Evolutionary conservation across 2,113 vertebrate species (phyloP).

Genomic region (Bettongia penicillata): DNA sequence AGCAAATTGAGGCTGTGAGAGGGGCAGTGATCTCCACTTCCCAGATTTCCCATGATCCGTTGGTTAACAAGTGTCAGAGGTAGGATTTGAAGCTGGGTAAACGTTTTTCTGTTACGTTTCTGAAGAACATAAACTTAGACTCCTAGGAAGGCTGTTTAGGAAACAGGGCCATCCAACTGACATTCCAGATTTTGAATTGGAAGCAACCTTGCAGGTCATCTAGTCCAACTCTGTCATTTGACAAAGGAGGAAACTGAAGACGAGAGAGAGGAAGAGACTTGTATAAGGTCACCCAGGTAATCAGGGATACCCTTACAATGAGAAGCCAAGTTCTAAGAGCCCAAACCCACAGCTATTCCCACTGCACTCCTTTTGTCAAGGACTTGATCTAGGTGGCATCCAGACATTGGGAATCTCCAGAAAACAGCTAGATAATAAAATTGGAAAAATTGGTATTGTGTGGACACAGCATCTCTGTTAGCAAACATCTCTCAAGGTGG

Average conservation of each 20-base stretch:
- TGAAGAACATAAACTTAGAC: background rate
- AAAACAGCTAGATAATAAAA: conserved; percentile 28
- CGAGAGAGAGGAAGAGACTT: background rate
- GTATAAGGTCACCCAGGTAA: background rate
- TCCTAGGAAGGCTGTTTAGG: too few species aligned
- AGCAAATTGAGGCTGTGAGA: background rate
- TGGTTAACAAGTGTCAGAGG: background rate
- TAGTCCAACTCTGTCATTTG: background rate
- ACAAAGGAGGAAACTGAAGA: background rate
- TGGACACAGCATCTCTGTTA: background rate
- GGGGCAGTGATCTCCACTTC: background rate
- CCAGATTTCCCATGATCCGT: background rate
- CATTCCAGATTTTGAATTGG: background rate
- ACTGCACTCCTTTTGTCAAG: too few species aligned
- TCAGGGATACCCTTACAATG: too few species aligned
- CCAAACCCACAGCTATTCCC: too few species aligned
- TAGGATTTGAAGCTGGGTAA: background rate
- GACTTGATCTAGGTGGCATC: background rate
- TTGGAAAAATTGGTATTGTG: conserved; percentile 44
- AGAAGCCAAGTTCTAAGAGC: background rate
- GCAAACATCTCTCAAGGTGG: background rate
- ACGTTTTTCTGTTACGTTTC: background rate
- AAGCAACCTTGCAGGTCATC: background rate
- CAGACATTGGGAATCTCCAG: conserved; percentile 29
- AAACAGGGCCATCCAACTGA: background rate